A percentile compares a stretch with the other conserved stretches of the same genome.
Evolutionary conservation across 2,888 invertebrate genomes (phyloP).

Genomic region (Xanthostigma xanthostigma): DNA sequence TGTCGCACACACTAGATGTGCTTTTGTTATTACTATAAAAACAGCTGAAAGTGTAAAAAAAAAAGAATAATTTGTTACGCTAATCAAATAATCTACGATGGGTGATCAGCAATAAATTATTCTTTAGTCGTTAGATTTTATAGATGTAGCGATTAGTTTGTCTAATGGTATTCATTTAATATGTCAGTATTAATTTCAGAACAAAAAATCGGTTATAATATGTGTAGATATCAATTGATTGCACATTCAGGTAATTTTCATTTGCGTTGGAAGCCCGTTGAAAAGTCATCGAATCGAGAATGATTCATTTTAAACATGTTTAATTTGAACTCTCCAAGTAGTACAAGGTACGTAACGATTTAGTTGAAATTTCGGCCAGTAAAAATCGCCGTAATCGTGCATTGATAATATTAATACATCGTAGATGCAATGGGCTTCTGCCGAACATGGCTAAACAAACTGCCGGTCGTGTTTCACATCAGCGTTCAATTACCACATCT

Average conservation of each 20-base stretch:
- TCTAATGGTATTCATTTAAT: background rate
- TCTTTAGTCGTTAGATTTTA: background rate
- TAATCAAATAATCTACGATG: too few species aligned
- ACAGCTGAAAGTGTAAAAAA: too few species aligned
- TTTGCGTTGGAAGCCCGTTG: background rate
- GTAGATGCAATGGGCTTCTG: slow-evolving; percentile 19
- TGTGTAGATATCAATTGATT: too few species aligned
- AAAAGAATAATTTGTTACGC: too few species aligned
- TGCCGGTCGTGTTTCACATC: slow-evolving; percentile 9
- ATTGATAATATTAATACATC: slow-evolving; percentile 18
- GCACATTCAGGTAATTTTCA: too few species aligned
- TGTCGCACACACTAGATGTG: too few species aligned
- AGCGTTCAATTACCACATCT: slow-evolving; percentile 21
- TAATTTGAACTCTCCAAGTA: slow-evolving; percentile 2
- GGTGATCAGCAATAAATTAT: too few species aligned
- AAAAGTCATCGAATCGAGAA: background rate
- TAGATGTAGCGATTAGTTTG: background rate
- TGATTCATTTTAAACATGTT: slow-evolving; percentile 3
- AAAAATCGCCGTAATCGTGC: slow-evolving; percentile 15
- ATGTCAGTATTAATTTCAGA: slow-evolving; percentile 1
- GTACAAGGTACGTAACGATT: slow-evolving; percentile 1
- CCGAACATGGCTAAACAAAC: slow-evolving; percentile 16
- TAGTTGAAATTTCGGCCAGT: background rate
- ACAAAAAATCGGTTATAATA: background rate
- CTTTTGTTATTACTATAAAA: too few species aligned